Conservation (phyloP, 1,140 invertebrate genomes). For the Diuraphis noxia region DNA sequence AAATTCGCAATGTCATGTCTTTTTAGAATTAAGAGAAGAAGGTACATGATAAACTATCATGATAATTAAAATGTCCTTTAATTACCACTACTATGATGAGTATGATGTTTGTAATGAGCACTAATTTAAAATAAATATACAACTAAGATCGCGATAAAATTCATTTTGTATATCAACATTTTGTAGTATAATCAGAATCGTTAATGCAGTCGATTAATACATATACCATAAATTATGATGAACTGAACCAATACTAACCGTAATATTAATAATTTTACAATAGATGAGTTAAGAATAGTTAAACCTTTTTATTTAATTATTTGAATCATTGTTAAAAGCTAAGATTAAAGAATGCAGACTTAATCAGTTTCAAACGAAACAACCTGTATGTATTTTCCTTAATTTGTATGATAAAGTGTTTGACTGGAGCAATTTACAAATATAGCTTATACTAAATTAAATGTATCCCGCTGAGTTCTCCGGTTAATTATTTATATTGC, state of each 20-base stretch:
- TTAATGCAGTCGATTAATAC: background rate
- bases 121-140: background rate
- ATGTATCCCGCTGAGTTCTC: background rate
- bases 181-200: background rate
- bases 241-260: background rate
- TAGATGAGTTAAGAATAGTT: background rate
- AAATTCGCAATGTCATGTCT: conserved; percentile 7
- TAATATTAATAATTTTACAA: background rate
- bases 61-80: background rate
- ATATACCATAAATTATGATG: background rate
- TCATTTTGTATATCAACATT: background rate
- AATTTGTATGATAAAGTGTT: background rate
- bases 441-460: background rate
- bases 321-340: background rate
- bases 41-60: background rate
- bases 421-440: background rate
- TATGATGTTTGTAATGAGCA: background rate
- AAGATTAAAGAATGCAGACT: background rate
- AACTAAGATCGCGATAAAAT: background rate
- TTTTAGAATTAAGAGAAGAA: background rate
- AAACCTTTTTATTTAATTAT: background rate
- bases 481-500: background rate
- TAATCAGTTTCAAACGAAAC: background rate
- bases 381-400: background rate
- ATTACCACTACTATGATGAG: background rate